Base-by-base conservation (phyloP, 37 sponge, comb jelly and placozoan genomes). In the Corticium candelabrum region DNA sequence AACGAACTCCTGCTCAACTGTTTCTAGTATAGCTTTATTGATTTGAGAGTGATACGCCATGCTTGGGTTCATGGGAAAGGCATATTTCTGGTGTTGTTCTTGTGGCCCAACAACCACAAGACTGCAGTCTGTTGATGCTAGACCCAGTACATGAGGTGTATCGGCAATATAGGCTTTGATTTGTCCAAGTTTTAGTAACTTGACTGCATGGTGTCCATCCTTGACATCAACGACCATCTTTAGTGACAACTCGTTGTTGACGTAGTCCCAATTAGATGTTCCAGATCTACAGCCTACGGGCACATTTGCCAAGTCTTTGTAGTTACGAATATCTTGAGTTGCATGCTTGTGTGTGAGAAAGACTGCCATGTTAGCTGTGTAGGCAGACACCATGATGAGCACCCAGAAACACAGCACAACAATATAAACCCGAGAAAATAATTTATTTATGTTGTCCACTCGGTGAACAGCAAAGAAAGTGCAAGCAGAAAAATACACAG, bases 331-430 rank as follows among this genome's bases (percentile, higher is more conserved):
- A 32, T 4, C 5, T 29, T 29, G 5, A 32, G 33, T 29, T 4
- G 5, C 5, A 5, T 70, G 29, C 4, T 34, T 29, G 36, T 70
- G 5, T 15, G 31, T 4, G 4, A 70, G 73, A 15, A 70, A 70
- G 29, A 32, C 7, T 5, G 73, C 31, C 73, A 70, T 70, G 36
- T 70, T 70, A 35, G 73, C 73, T 4, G 73, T 70, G 36, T 70
- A 70, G 5, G 73, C 73, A 4, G 35, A 7, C 35, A 15, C 7
- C 5, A 70, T 70, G 5, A 70, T 70, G 36, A 70, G 73, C 35
- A 70, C 73, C 33, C 5, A 4, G 5, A 70, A 34, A 32, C 7
- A 15, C 5, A 70, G 29, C 5, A 15, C 31, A 29, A 4, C 73
- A 34, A 4, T 70, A 32, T 30, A 70, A 32, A 70, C 5, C 5